These are phyloP conservation scores for Tyrannus savana DNA, from an alignment of 2,113 vertebrate species.

Conservation along the genomic window DNA sequence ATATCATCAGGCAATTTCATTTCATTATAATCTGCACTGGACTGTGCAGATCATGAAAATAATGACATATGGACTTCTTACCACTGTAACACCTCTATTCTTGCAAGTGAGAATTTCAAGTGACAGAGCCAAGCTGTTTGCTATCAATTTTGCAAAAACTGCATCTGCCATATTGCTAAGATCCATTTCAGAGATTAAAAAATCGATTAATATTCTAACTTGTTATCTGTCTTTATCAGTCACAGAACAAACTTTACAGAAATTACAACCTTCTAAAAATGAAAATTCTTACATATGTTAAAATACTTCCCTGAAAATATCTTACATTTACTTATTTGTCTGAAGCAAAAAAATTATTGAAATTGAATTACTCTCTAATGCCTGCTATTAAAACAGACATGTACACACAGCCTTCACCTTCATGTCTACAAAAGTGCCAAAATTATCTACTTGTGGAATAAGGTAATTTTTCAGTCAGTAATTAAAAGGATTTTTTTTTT, in stretches of 20 bases:
- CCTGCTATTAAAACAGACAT: neutral
- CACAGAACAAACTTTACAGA: slow-evolving; percentile 47
- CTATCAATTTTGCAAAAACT: slow-evolving; percentile 73
- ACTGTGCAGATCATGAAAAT: slow-evolving; percentile 49
- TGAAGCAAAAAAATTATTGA: neutral
- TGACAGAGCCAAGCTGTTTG: slow-evolving; percentile 73
- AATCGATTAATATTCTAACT: slow-evolving; percentile 74
- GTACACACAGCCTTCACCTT: neutral
- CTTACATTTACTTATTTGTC: slow-evolving; percentile 9
- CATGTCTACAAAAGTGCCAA: neutral
- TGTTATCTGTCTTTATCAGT: slow-evolving; percentile 67
- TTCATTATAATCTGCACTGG: slow-evolving; percentile 41
- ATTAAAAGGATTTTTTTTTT: neutral
- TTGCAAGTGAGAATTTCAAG: slow-evolving; percentile 71
- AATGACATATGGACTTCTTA: slow-evolving; percentile 58
- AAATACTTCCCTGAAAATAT: slow-evolving; percentile 15
- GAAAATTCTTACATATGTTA: neutral
- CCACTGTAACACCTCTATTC: slow-evolving; percentile 50
- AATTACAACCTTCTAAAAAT: slow-evolving; percentile 41
- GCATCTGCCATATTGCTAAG: slow-evolving; percentile 67
- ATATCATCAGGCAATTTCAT: slow-evolving; percentile 54
- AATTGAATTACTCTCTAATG: neutral
- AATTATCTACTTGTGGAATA: neutral
- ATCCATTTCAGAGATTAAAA: slow-evolving; percentile 64
- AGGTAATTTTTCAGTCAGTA: neutral